Conservation (phyloP, 2,888 invertebrate species). For the Julus scandinavius region DNA sequence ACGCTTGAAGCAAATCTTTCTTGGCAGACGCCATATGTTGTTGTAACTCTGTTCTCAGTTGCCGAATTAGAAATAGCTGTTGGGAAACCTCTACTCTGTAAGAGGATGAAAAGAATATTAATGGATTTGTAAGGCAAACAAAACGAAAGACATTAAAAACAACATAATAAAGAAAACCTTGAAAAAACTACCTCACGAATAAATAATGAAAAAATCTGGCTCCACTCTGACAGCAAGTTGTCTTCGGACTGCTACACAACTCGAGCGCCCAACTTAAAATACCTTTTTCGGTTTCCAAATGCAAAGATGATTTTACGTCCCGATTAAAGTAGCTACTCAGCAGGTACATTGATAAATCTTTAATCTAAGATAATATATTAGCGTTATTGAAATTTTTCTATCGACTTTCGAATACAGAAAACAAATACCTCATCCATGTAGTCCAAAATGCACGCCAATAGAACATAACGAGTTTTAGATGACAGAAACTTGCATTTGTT, state of each 20-base stretch:
- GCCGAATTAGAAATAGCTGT: background rate
- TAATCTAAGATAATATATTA: background rate
- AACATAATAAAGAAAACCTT: background rate
- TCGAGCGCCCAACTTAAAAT: background rate
- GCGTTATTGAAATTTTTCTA: background rate
- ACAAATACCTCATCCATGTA: constrained; percentile 52
- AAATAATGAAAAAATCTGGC: constrained; percentile 33
- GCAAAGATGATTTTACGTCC: background rate
- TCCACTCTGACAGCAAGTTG: constrained; percentile 48
- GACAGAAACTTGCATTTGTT: constrained; percentile 34
- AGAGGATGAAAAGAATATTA: background rate
- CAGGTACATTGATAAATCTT: background rate
- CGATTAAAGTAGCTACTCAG: background rate
- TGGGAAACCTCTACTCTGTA: background rate
- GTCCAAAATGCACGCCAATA: constrained; percentile 52
- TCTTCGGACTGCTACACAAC: constrained; percentile 52
- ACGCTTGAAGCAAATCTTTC: constrained; percentile 66
- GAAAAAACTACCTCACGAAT: constrained; percentile 32
- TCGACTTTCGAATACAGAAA: background rate
- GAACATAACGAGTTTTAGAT: background rate
- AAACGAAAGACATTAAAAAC: no score
- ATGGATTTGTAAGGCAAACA: background rate
- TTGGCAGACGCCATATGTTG: constrained; percentile 64
- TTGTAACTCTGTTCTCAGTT: constrained; percentile 44
- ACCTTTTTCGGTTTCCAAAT: background rate